phyloP scores from a whole-genome alignment of 2,797 vertebrate genomes.

The Acrossocheilus wenchowensis region DNA sequence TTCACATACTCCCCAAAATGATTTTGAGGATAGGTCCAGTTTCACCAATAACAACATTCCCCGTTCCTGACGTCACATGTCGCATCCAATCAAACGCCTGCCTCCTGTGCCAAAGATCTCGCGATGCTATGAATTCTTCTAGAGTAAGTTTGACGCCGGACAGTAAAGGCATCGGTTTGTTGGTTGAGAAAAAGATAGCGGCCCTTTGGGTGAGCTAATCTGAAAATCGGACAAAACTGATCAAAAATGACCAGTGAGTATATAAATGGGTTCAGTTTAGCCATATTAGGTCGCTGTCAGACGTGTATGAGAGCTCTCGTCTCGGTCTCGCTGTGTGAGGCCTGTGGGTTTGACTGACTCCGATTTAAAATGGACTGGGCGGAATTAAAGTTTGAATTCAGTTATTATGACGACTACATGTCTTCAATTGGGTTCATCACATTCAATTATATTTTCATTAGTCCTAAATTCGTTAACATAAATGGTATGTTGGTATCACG shows the following conservation, averaged over 20 bases:
- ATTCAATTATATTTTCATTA: background rate
- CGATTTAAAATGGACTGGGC: too few relatives aligned
- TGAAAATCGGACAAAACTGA: constrained; percentile 35
- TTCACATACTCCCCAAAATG: background rate
- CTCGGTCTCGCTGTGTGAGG: background rate
- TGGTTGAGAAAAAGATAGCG: constrained; percentile 30
- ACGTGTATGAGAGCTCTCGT: background rate
- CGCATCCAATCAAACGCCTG: constrained; percentile 4
- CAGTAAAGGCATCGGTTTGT: constrained; percentile 14
- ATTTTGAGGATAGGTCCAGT: background rate
- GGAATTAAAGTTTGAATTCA: background rate
- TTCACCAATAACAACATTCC: background rate
- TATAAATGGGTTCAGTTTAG: background rate
- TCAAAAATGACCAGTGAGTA: constrained; percentile 61
- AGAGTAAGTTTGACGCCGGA: constrained; percentile 21
- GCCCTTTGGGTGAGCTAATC: constrained; percentile 55
- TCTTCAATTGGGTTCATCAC: background rate
- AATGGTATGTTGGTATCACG: background rate
- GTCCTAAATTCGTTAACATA: background rate
- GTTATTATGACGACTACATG: background rate
- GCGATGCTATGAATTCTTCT: background rate
- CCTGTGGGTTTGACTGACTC: background rate
- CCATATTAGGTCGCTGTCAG: background rate
- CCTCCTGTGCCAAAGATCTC: constrained; percentile 6
- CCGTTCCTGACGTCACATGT: background rate